phyloP scores from a whole-genome alignment of 2,797 vertebrate genomes.

The Nannoperca australis region DNA sequence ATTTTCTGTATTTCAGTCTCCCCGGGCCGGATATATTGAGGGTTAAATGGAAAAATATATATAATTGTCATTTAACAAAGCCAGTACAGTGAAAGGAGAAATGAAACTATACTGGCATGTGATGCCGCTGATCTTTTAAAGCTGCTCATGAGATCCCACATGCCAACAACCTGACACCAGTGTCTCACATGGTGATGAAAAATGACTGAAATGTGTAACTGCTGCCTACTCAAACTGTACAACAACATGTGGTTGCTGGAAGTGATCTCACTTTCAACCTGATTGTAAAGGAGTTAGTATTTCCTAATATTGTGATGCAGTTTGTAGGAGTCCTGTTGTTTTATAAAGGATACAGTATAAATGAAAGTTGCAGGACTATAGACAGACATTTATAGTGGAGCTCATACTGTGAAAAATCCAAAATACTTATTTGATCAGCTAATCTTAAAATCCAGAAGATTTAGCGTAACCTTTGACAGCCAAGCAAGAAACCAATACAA shows the following conservation, averaged over 20 bases:
- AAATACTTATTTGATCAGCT: not conserved
- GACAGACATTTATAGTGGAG: not conserved
- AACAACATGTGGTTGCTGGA: not conserved
- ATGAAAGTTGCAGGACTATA: not conserved
- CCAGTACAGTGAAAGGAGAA: not conserved
- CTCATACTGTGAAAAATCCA: not conserved
- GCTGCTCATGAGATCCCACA: not conserved
- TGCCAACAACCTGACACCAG: not conserved
- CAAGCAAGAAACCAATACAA: not conserved
- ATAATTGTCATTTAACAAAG: not conserved
- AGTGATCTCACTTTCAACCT: slow-evolving; percentile 27
- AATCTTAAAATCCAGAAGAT: not conserved
- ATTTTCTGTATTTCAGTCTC: not conserved
- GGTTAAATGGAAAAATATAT: too few relatives aligned
- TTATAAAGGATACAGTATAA: not conserved
- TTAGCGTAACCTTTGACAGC: not conserved
- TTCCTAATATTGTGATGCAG: slow-evolving; percentile 3
- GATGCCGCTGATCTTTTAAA: not conserved
- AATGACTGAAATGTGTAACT: not conserved
- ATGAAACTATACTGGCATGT: not conserved
- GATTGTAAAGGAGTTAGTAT: not conserved
- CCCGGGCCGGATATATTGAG: too few relatives aligned
- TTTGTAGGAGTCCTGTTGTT: not conserved
- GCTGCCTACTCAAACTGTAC: slow-evolving; percentile 22
- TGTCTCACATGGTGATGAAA: not conserved